phyloP scores from a whole-genome alignment of 2,888 invertebrate species.

The Melieria picta region DNA sequence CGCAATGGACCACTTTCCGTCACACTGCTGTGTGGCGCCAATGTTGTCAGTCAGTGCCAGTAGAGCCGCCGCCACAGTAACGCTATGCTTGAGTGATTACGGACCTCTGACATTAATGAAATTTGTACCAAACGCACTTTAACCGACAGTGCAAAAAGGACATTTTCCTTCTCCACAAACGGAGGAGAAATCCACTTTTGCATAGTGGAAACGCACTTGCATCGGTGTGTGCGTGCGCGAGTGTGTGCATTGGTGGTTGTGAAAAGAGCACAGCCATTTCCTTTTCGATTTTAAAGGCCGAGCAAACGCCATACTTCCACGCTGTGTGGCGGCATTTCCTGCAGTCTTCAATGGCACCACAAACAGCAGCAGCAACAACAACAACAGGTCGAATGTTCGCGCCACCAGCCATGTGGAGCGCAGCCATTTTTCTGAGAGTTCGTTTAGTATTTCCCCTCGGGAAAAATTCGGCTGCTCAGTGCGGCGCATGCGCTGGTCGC shows the following conservation, averaged over 20 bases:
- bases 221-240: not conserved
- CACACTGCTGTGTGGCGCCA: not conserved
- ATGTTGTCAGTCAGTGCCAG: not conserved
- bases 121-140: slow-evolving; percentile 53
- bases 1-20: slow-evolving; percentile 14
- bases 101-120: slow-evolving; percentile 62
- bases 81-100: slow-evolving; percentile 64
- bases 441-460: not conserved
- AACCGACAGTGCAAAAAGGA: slow-evolving; percentile 45
- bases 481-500: slow-evolving; percentile 43
- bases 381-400: no score
- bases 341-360: not conserved
- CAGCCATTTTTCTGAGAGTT: not conserved
- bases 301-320: slow-evolving; percentile 28
- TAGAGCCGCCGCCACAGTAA: slow-evolving; percentile 38
- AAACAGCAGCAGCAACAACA: no score
- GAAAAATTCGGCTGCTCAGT: slow-evolving; percentile 33
- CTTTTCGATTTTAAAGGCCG: slow-evolving; percentile 1
- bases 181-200: slow-evolving; percentile 41
- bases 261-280: slow-evolving; percentile 23
- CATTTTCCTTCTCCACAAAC: slow-evolving; percentile 48
- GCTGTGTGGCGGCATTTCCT: slow-evolving; percentile 1
- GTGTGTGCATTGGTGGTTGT: not conserved
- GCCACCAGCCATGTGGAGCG: no score
- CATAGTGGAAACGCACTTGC: slow-evolving; percentile 4